Conservation (phyloP, 2,113 vertebrate species). For the Panurus biarmicus region DNA sequence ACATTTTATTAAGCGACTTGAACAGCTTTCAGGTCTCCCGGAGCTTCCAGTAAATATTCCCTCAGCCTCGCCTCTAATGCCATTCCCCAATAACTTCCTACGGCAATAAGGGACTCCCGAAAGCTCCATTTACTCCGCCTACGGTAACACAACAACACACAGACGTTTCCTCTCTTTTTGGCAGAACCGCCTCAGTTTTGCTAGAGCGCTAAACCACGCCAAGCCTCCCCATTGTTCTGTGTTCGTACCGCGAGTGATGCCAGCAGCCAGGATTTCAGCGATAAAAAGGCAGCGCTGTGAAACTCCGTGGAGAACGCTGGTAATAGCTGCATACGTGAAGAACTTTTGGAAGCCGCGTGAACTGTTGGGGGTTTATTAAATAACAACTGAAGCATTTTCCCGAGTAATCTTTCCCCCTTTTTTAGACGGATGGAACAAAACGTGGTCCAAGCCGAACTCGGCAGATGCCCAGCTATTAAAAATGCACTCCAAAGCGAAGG, state of each 20-base stretch:
- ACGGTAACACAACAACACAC: not conserved
- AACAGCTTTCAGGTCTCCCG: not conserved
- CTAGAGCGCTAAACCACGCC: not conserved
- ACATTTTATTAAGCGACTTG: not conserved
- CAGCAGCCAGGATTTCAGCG: not conserved
- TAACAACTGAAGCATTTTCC: not conserved
- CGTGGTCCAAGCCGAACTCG: not conserved
- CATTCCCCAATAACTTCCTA: not conserved
- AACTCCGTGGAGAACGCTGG: not conserved
- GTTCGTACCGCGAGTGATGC: not conserved
- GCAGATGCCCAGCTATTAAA: not conserved
- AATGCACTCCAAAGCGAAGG: not conserved
- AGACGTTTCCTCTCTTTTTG: not conserved
- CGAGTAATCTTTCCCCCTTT: not conserved
- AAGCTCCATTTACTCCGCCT: not conserved
- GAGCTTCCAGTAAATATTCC: not conserved
- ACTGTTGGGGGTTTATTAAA: not conserved
- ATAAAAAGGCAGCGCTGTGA: not conserved
- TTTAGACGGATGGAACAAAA: not conserved
- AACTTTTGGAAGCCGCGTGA: not conserved
- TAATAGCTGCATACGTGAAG: not conserved
- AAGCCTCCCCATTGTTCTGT: not conserved
- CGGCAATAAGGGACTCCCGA: not conserved
- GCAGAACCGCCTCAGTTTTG: not conserved
- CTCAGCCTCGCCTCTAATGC: not conserved